Evolutionary conservation across 2,113 vertebrate species (phyloP).

Genomic region (Hydrolagus affinis): DNA sequence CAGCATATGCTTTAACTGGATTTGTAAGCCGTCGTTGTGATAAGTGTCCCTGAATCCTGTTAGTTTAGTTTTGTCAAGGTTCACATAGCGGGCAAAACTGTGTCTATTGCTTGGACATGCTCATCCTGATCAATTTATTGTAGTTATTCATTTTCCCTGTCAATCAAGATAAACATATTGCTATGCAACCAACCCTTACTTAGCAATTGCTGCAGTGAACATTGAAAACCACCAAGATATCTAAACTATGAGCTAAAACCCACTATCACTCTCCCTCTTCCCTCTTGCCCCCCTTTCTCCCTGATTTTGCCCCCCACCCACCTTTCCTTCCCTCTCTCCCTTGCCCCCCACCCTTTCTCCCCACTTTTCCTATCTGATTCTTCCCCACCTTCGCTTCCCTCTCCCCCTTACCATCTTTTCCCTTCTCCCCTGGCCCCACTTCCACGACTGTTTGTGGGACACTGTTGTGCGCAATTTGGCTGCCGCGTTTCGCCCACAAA

Average conservation of each 20-base stretch:
- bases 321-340: too few relatives aligned
- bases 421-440: too few relatives aligned
- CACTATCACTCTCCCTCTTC: too few relatives aligned
- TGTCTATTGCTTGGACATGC: background rate
- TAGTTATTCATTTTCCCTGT: background rate
- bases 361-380: too few relatives aligned
- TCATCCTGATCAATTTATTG: background rate
- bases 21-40: background rate
- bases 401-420: too few relatives aligned
- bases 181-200: background rate
- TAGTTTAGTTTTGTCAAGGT: background rate
- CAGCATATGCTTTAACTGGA: background rate
- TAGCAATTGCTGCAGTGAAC: background rate
- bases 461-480: too few relatives aligned
- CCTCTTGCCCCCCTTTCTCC: too few relatives aligned
- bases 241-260: background rate
- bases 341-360: too few relatives aligned
- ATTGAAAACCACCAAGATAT: background rate
- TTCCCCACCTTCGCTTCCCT: too few relatives aligned
- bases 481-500: too few relatives aligned
- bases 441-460: too few relatives aligned
- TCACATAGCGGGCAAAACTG: background rate
- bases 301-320: too few relatives aligned
- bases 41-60: background rate
- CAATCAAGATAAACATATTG: background rate